Evolutionary conservation across 1,140 invertebrate genomes (phyloP).

Genomic region (Dinoponera quadriceps): DNA sequence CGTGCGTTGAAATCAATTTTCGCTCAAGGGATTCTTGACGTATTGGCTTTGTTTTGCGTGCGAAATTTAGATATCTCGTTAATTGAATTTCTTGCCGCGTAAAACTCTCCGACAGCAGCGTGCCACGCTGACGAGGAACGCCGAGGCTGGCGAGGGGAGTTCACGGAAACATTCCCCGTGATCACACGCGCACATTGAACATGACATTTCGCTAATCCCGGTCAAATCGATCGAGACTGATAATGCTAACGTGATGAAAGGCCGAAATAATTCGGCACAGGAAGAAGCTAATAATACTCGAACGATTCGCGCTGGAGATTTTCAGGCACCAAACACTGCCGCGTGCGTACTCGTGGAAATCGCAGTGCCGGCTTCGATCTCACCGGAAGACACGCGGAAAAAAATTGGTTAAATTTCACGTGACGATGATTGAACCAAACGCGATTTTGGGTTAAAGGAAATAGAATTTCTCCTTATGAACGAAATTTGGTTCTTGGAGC

Average conservation of each 20-base stretch:
- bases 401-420: too few species aligned
- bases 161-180: not conserved
- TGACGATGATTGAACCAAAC: too few species aligned
- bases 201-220: constrained; percentile 8
- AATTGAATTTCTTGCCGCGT: not conserved
- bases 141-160: too few species aligned
- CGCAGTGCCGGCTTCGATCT: not conserved
- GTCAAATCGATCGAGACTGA: not conserved
- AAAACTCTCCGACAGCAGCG: too few species aligned
- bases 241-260: not conserved
- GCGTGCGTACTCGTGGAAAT: not conserved
- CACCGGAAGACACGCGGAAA: not conserved
- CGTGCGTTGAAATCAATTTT: not conserved
- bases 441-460: too few species aligned
- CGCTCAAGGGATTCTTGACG: too few species aligned
- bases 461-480: too few species aligned
- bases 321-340: not conserved
- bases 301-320: not conserved
- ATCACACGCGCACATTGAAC: not conserved
- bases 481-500: too few species aligned
- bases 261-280: not conserved
- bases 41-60: not conserved
- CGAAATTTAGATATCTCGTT: not conserved
- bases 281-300: not conserved
- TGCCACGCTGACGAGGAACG: too few species aligned